Evolutionary conservation across 2,797 vertebrate species (phyloP), one percentile per base, ranked within the genome.

Genomic region (Podarcis siculus): DNA sequence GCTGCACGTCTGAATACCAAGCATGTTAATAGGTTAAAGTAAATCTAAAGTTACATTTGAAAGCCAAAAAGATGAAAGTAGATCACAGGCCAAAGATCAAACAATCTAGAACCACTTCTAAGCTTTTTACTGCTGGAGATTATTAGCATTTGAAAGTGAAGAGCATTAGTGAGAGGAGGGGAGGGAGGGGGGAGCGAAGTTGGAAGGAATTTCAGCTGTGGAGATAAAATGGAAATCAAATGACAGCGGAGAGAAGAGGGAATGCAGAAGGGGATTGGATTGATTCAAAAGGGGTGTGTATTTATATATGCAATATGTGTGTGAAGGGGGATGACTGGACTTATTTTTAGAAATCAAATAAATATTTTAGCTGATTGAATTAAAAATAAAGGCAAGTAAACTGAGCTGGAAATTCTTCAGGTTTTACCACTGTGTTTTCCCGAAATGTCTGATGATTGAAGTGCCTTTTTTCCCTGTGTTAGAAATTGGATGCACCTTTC

Each of bases 51-150:
- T 91, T 95, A 93, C 92, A 66, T 96, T 94, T 97, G 96, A 96
- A 96, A 96, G 96, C 95, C 90, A 92, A 73, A 81, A 89, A 96
- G 97, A 97, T 97, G 97, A 97, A 97, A 97, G 97, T 81, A 95
- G 96, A 97, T 97, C 95, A 96, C 97, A 97, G 96, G 96, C 95
- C 97, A 97, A 96, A 96, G 97, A 97, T 97, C 97, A 97, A 97
- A 97, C 96, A 96, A 95, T 95, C 96, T 86, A 95, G 96, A 96
- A 93, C 95, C 96, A 94, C 97, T 97, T 96, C 95, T 95, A 95
- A 97, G 97, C 95, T 96, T 96, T 97, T 97, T 96, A 96, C 96
- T 95, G 95, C 94, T 89, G 94, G 1, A 79, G 95, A 96, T 95
- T 96, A 97, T 97, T 97, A 97, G 96, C 97, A 97, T 97, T 97